Conservation (phyloP, 2,797 vertebrate species). For the Danio choprae region DNA sequence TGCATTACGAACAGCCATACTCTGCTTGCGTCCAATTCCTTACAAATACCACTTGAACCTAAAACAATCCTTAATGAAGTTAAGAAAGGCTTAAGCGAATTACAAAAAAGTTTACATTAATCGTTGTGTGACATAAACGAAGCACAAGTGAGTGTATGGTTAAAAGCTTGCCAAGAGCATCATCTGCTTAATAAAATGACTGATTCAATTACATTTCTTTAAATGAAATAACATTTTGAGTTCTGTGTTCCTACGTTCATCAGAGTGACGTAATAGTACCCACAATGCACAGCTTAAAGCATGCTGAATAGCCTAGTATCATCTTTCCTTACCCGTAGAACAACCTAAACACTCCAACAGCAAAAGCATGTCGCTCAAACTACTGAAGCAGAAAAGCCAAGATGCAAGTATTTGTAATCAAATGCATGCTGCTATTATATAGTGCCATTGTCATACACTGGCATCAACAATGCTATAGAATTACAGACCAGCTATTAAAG, state of each 20-base stretch:
- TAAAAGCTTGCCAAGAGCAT: too few species aligned
- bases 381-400: conserved; percentile 7
- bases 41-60: too few species aligned
- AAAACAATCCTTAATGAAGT: too few species aligned
- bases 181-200: too few species aligned
- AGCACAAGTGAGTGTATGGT: too few species aligned
- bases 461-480: conserved; percentile 56
- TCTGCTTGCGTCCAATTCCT: too few species aligned
- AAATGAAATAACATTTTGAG: too few species aligned
- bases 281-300: conserved; percentile 16
- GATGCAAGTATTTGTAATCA: conserved; percentile 42
- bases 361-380: conserved; percentile 5
- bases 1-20: too few species aligned
- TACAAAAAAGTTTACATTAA: too few species aligned
- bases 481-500: conserved; percentile 53
- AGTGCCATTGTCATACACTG: conserved; percentile 42
- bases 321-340: not conserved
- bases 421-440: conserved; percentile 49
- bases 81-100: too few species aligned
- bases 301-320: conserved; percentile 1
- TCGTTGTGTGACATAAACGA: too few species aligned
- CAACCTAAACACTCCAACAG: conserved; percentile 10
- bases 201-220: too few species aligned
- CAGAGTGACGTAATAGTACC: conserved; percentile 8
- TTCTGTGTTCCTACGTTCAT: conserved; percentile 13